A percentile compares a stretch with the other conserved stretches of the same genome.
These are phyloP conservation scores for Polyergus mexicanus DNA, from an alignment of 1,140 invertebrate genomes.

Conservation along the genomic window DNA sequence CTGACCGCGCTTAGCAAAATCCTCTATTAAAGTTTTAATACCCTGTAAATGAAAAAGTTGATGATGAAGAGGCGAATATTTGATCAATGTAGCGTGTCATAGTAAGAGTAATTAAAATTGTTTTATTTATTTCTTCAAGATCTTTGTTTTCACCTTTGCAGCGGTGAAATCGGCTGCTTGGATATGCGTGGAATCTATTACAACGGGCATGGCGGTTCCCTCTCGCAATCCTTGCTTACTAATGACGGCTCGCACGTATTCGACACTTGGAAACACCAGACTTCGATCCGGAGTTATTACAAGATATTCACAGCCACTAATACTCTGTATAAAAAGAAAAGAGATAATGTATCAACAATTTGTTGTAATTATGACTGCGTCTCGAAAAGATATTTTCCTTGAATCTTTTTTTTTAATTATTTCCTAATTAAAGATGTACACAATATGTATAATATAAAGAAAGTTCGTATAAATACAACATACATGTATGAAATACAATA, in stretches of 20 bases:
- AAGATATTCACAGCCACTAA: constrained; percentile 89
- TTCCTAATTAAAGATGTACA: neutral
- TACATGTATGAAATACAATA: neutral
- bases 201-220: constrained; percentile 89
- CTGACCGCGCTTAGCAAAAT: constrained; percentile 91
- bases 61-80: constrained; percentile 16
- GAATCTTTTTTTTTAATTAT: neutral
- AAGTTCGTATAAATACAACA: neutral
- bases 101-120: too few species aligned
- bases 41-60: constrained; percentile 86
- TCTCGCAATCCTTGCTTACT: constrained; percentile 90
- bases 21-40: constrained; percentile 91
- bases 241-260: constrained; percentile 91
- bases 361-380: neutral
- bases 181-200: constrained; percentile 92
- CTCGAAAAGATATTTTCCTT: neutral
- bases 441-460: neutral
- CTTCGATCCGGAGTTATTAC: constrained; percentile 91
- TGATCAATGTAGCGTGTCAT: constrained; percentile 8
- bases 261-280: constrained; percentile 92
- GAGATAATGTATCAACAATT: neutral
- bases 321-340: constrained; percentile 84
- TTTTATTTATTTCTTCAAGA: neutral
- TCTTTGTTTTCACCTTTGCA: constrained; percentile 88
- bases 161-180: constrained; percentile 92